Conservation (phyloP, 2,888 invertebrate species). For the Mechanitis mazaeus region DNA sequence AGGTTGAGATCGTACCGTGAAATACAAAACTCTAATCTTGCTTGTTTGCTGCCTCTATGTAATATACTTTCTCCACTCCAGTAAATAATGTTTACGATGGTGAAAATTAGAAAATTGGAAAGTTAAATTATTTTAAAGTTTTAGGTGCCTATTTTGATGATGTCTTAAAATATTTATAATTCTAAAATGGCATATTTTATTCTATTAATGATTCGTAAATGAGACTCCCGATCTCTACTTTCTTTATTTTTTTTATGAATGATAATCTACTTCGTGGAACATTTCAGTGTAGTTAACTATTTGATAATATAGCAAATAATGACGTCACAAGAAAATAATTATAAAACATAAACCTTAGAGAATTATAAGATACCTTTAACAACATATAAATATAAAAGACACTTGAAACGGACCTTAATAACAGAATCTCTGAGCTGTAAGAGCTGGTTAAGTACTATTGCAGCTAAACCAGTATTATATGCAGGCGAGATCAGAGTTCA, state of each 20-base stretch:
- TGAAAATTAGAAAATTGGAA: conserved; percentile 59
- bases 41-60: conserved; percentile 19
- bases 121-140: conserved; percentile 36
- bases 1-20: conserved; percentile 17
- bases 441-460: neutral
- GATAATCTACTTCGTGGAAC: too few relatives aligned
- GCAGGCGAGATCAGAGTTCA: conserved; percentile 30
- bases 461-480: conserved; percentile 16
- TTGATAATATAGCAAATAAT: too few relatives aligned
- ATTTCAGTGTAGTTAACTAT: neutral
- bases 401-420: too few relatives aligned
- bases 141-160: too few relatives aligned
- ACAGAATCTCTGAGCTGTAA: too few relatives aligned
- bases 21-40: conserved; percentile 20
- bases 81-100: conserved; percentile 55
- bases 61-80: conserved; percentile 52
- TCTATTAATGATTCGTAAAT: too few relatives aligned
- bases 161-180: too few relatives aligned
- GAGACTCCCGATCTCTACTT: too few relatives aligned
- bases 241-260: too few relatives aligned
- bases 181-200: too few relatives aligned
- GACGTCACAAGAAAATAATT: too few relatives aligned
- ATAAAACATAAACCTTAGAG: conserved; percentile 9
- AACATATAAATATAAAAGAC: neutral
- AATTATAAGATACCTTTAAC: neutral